phyloP scores from a whole-genome alignment of 2,888 invertebrate species.

The Drosophila anomalata region DNA sequence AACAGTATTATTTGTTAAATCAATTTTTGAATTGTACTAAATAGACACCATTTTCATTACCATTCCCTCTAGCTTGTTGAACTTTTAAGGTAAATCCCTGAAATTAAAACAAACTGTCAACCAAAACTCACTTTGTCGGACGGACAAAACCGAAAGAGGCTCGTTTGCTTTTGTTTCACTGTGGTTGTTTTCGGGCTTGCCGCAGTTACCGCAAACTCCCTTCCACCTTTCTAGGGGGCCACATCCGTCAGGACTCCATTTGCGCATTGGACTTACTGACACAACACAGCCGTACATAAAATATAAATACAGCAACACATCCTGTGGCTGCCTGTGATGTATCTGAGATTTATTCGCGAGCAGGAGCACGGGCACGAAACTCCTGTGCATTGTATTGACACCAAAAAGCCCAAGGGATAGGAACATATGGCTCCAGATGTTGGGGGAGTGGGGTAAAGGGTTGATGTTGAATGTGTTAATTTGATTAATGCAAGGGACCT shows the following conservation, averaged over 20 bases:
- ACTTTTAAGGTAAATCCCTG: constrained; percentile 66
- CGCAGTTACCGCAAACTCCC: constrained; percentile 20
- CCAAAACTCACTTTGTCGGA: constrained; percentile 25
- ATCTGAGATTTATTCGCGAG: constrained; percentile 24
- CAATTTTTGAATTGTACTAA: not conserved
- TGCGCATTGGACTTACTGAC: constrained; percentile 4
- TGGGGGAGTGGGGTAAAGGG: not conserved
- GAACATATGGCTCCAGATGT: not conserved
- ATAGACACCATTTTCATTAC: constrained; percentile 2
- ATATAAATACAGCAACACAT: constrained; percentile 29
- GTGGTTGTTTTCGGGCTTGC: constrained; percentile 25
- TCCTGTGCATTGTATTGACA: constrained; percentile 50
- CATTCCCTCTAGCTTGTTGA: constrained; percentile 41
- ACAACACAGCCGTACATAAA: constrained; percentile 3
- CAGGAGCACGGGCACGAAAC: constrained; percentile 1
- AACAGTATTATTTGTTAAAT: constrained; percentile 40
- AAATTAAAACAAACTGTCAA: constrained; percentile 75
- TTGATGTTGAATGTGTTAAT: constrained; percentile 16
- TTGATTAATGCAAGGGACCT: constrained; percentile 24
- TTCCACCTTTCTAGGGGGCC: not conserved
- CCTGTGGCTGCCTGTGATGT: constrained; percentile 20
- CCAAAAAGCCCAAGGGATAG: constrained; percentile 23
- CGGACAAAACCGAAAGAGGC: constrained; percentile 25
- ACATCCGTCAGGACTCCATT: constrained; percentile 42
- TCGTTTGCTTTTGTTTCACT: constrained; percentile 27